Evolutionary conservation across 2,888 invertebrate species (phyloP), one percentile per base, ranked within the genome.

Genomic region (Aleiodes testaceus): DNA sequence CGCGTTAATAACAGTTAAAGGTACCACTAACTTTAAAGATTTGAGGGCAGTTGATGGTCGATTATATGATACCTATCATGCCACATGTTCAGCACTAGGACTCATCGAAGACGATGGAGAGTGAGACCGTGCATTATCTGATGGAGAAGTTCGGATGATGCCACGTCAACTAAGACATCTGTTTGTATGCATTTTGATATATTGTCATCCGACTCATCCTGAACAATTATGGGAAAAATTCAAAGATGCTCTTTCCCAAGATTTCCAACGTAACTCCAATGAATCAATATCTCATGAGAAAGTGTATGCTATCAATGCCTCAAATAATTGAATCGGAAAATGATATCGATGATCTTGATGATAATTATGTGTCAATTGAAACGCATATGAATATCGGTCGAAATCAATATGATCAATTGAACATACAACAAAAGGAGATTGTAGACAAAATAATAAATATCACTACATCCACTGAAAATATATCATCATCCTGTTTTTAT

Each of bases 181-280:
- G n/a, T n/a, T n/a, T n/a, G n/a, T n/a, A n/a, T n/a, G n/a, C n/a
- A n/a, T n/a, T n/a, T n/a, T n/a, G n/a, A n/a, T n/a, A n/a, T n/a
- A n/a, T n/a, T n/a, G n/a, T n/a, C n/a, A n/a, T n/a, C n/a, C n/a
- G n/a, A n/a, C n/a, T 7, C 70, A 73, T 66, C 75, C 75, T 14
- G 16, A 72, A 45, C 50, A 75, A 18, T 53, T 83, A 9, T 83
- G 81, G 81, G 65, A 77, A 5, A 50, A 72, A 26, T 79, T 74
- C 70, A 75, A 75, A 69, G 53, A 44, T 4, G 45, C 70, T 20
- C 50, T 76, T 70, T 72, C 72, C 1, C 75, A 77, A 45, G 77
- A 73, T 59, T 72, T 64, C 66, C 45, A 45, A 14, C 55, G 4
- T 3, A 22, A 22, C 4, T 22, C 22, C 4, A 4, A 22, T 22